phyloP scores from a whole-genome alignment of 1,140 invertebrate genomes.

The Sesamia nonagrioides region DNA sequence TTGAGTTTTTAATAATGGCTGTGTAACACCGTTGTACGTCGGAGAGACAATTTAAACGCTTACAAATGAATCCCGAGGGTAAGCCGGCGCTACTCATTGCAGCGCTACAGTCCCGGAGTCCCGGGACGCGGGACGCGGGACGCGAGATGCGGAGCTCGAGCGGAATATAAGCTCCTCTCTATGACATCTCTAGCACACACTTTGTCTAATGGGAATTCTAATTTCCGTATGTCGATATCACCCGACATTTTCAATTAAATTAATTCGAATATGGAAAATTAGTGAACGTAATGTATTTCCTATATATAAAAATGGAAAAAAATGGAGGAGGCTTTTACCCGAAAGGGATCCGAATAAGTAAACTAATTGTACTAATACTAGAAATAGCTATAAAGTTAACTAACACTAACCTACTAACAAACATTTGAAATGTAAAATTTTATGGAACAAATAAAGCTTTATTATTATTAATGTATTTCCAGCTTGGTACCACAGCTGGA shows the following conservation, averaged over 20 bases:
- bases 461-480: too few species aligned
- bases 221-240: constrained; percentile 13
- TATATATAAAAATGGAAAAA: too few species aligned
- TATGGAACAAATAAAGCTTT: too few species aligned
- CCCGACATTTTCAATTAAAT: constrained; percentile 1
- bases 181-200: constrained; percentile 24
- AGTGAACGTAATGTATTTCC: not conserved
- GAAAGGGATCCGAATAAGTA: too few species aligned
- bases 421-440: too few species aligned
- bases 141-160: not conserved
- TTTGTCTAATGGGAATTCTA: constrained; percentile 19
- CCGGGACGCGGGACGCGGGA: not conserved
- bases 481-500: too few species aligned
- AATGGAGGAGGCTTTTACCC: too few species aligned
- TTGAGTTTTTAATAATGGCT: constrained; percentile 40
- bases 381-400: too few species aligned
- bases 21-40: not conserved
- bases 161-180: not conserved
- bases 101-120: not conserved
- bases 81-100: constrained; percentile 24
- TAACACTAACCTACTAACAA: too few species aligned
- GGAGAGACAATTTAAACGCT: constrained; percentile 41
- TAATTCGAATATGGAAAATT: not conserved
- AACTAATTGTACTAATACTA: too few species aligned
- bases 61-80: constrained; percentile 37